Conservation (phyloP, 2,113 vertebrate species). For the Sylvietta virens region DNA sequence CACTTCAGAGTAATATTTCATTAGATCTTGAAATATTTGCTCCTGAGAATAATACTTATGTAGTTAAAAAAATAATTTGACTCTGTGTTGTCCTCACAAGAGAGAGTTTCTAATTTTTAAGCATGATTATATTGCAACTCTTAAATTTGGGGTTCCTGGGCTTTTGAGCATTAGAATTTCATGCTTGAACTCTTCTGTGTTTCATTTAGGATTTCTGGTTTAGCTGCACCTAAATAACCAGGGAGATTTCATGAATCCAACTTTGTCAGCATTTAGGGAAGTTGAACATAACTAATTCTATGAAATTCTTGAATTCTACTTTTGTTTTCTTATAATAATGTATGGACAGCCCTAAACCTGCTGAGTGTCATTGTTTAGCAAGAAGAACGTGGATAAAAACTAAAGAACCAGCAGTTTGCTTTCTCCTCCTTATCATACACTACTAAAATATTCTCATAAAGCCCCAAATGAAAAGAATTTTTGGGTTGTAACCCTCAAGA, state of each 20-base stretch:
- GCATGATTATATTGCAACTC: fast-evolving
- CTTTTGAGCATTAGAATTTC: not conserved
- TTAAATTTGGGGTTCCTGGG: not conserved
- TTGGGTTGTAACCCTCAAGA: slow-evolving; percentile 39
- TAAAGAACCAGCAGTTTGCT: not conserved
- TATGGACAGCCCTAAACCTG: not conserved
- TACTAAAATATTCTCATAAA: slow-evolving; percentile 21
- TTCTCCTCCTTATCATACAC: not conserved
- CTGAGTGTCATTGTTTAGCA: not conserved
- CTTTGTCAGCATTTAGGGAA: not conserved
- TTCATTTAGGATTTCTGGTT: not conserved
- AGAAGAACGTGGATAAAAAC: not conserved
- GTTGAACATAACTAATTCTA: not conserved
- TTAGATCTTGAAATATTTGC: not conserved
- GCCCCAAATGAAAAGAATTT: slow-evolving; percentile 21
- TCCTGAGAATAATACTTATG: not conserved
- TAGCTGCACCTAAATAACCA: not conserved
- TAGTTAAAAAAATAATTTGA: not conserved
- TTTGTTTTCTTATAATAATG: not conserved
- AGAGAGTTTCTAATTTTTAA: not conserved
- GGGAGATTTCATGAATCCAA: not conserved
- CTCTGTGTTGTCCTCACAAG: not conserved
- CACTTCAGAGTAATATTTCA: not conserved
- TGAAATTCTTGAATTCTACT: slow-evolving; percentile 23
- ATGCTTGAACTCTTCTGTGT: not conserved